Percentiles rank a stretch among this genome's conserved stretches.
These are phyloP conservation scores for Amorpha juglandis DNA, from an alignment of 2,888 invertebrate species.

Conservation along the genomic window DNA sequence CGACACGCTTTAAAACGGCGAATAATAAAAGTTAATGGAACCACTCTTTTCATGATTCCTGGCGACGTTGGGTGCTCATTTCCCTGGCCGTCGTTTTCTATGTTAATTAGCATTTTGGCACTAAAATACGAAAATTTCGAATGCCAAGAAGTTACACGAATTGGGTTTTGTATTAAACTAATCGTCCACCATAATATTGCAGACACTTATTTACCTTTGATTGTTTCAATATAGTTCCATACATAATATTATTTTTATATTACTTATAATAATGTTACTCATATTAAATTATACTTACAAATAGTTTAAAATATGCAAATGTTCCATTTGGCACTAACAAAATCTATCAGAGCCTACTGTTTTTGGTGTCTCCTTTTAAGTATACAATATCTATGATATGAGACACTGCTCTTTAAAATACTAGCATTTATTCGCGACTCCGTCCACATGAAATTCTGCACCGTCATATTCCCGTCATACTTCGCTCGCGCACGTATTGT, in stretches of 20 bases:
- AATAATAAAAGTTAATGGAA: constrained; percentile 82
- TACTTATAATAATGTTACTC: not conserved
- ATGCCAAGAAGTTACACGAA: constrained; percentile 50
- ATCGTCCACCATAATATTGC: constrained; percentile 2
- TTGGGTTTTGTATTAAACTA: constrained; percentile 33
- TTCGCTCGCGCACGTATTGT: too few relatives aligned
- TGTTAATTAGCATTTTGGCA: constrained; percentile 83
- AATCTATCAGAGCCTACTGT: too few relatives aligned
- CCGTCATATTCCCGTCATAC: too few relatives aligned
- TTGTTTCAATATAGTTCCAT: too few relatives aligned
- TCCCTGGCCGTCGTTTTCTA: constrained; percentile 68
- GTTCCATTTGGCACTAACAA: too few relatives aligned
- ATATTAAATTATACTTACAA: too few relatives aligned
- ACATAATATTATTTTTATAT: not conserved
- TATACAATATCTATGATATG: too few relatives aligned
- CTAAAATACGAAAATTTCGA: constrained; percentile 75
- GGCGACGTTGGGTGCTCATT: constrained; percentile 74
- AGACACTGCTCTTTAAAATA: too few relatives aligned
- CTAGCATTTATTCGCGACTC: too few relatives aligned
- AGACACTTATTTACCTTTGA: not conserved
- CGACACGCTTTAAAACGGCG: constrained; percentile 78
- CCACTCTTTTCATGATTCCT: constrained; percentile 77
- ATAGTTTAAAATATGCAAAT: too few relatives aligned
- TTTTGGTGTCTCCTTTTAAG: too few relatives aligned
- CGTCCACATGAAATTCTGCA: too few relatives aligned